Evolutionary conservation across 2,797 vertebrate genomes (phyloP).

Genomic region (Cichlasoma orientale): DNA sequence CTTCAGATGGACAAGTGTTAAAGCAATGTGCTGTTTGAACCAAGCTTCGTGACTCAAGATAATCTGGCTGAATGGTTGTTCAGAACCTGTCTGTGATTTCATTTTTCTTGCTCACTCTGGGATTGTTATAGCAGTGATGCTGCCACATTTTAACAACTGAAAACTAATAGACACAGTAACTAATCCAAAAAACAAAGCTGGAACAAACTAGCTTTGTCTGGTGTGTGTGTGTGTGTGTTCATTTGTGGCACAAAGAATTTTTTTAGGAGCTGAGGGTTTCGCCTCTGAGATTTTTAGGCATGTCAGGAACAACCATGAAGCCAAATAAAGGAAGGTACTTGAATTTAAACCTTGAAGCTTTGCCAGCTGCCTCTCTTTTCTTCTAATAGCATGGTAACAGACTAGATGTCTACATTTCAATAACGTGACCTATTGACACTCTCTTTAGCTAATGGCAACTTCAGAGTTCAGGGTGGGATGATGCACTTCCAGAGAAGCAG

Average conservation of each 20-base stretch:
- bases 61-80: background rate
- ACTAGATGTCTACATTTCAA: conserved; percentile 30
- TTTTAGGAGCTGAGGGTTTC: background rate
- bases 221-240: background rate
- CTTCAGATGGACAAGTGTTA: background rate
- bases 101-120: background rate
- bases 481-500: conserved; percentile 20
- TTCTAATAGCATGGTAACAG: conserved; percentile 23
- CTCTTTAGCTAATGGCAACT: conserved; percentile 1
- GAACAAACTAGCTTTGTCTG: no score
- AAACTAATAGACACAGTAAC: background rate
- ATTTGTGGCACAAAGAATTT: background rate
- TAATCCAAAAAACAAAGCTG: background rate
- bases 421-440: conserved; percentile 21
- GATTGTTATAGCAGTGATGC: background rate
- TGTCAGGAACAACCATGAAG: conserved; percentile 9
- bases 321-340: background rate
- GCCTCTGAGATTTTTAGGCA: background rate
- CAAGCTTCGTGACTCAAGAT: background rate
- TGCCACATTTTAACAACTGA: background rate
- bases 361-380: background rate
- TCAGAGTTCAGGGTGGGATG: background rate
- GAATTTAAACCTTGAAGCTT: conserved; percentile 7
- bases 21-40: background rate
- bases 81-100: background rate